Evolutionary conservation across 2,113 vertebrate species (phyloP).

Genomic region (Benitochromis conjunctus): DNA sequence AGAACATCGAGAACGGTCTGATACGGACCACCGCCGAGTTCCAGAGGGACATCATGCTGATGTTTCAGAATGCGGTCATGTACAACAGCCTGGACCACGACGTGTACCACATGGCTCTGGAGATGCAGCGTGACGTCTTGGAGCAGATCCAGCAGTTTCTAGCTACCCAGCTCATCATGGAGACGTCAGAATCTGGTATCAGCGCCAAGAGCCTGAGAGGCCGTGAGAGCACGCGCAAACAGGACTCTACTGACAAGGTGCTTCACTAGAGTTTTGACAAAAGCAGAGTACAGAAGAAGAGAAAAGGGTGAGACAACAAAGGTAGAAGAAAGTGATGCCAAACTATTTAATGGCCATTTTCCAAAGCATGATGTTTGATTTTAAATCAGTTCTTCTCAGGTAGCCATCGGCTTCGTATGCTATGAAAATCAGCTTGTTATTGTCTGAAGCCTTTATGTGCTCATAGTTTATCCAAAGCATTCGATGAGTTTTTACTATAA

Average conservation of each 20-base stretch:
- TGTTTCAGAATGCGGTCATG: constrained; percentile 99
- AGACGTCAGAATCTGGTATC: constrained; percentile 95
- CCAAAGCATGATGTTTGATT: constrained; percentile 11
- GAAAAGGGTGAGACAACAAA: constrained; percentile 43
- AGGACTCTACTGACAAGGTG: constrained; percentile 96
- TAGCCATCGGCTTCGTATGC: neutral
- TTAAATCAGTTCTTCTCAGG: neutral
- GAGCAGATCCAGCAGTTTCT: constrained; percentile 99
- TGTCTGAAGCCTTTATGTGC: neutral
- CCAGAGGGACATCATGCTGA: constrained; percentile 98
- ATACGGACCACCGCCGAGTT: constrained; percentile 97
- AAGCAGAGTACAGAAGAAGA: constrained; percentile 50
- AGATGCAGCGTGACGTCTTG: constrained; percentile 97
- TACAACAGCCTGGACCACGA: constrained; percentile 99
- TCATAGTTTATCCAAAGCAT: neutral
- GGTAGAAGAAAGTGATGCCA: constrained; percentile 30
- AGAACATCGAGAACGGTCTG: constrained; percentile 94
- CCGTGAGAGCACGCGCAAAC: constrained; percentile 88
- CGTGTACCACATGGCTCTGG: constrained; percentile 98
- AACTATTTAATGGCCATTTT: constrained; percentile 23
- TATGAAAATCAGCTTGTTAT: neutral
- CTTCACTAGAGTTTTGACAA: constrained; percentile 60
- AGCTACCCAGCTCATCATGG: constrained; percentile 98
- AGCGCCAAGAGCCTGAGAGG: constrained; percentile 96
- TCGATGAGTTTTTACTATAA: neutral